These are phyloP conservation scores for Epinotia bilunana DNA, from an alignment of 2,888 invertebrate species.

Conservation along the genomic window DNA sequence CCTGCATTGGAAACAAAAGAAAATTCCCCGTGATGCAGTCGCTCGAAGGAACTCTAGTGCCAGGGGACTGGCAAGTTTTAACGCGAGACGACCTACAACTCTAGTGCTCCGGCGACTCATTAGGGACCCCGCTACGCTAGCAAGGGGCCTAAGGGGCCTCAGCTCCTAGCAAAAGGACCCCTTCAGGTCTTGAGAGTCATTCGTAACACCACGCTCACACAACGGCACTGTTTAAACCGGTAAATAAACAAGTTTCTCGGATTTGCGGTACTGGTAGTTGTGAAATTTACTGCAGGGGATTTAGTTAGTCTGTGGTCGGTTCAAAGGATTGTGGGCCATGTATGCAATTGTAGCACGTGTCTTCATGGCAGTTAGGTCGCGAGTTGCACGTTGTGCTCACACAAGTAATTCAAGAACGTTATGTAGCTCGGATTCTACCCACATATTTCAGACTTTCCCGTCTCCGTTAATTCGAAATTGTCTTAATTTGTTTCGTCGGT, in stretches of 20 bases:
- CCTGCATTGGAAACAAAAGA: slow-evolving; percentile 68
- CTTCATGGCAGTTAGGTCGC: slow-evolving; percentile 58
- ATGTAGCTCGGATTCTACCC: slow-evolving; percentile 61
- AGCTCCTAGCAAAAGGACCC: slow-evolving; percentile 73
- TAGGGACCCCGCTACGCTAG: slow-evolving; percentile 71
- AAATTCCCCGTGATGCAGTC: slow-evolving; percentile 63
- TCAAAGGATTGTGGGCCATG: slow-evolving; percentile 40
- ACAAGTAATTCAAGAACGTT: slow-evolving; percentile 60
- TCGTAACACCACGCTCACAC: slow-evolving; percentile 69
- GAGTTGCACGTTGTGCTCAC: slow-evolving; percentile 52
- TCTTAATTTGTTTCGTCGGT: slow-evolving; percentile 78
- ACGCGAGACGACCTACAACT: slow-evolving; percentile 80
- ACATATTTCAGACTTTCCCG: slow-evolving; percentile 74
- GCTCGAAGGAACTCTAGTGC: slow-evolving; percentile 73
- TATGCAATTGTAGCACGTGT: slow-evolving; percentile 55
- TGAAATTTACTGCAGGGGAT: slow-evolving; percentile 42
- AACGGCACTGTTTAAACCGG: slow-evolving; percentile 55
- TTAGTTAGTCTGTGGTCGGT: slow-evolving; percentile 54
- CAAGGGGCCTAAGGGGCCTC: slow-evolving; percentile 74
- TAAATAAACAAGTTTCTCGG: slow-evolving; percentile 50
- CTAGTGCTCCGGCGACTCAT: slow-evolving; percentile 84
- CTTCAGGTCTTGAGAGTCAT: slow-evolving; percentile 74
- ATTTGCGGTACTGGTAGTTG: slow-evolving; percentile 45
- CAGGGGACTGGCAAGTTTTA: slow-evolving; percentile 73
- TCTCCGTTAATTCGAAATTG: slow-evolving; percentile 78